A percentile compares a stretch with the other conserved stretches of the same genome.
phyloP scores from a whole-genome alignment of 2,113 vertebrate species.

The Gracilinanus agilis region DNA sequence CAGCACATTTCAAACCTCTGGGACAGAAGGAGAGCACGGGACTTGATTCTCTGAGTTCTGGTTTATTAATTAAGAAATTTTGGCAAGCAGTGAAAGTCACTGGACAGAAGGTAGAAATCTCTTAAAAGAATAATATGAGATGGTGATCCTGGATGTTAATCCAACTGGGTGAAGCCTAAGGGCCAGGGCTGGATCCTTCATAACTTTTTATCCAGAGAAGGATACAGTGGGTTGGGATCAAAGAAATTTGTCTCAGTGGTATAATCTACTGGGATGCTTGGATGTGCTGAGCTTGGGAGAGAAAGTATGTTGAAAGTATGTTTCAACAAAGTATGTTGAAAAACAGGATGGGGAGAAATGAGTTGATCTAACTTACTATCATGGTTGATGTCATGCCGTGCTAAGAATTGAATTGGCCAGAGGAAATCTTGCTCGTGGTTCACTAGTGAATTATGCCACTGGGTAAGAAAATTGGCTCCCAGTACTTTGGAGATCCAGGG shows the following conservation, averaged over 20 bases:
- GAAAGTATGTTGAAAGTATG: too few relatives aligned
- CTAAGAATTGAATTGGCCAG: accelerated
- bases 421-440: not conserved
- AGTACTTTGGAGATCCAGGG: not conserved
- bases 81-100: not conserved
- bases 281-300: not conserved
- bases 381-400: not conserved
- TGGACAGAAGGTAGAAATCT: not conserved
- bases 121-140: not conserved
- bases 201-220: not conserved
- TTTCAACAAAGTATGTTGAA: not conserved
- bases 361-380: not conserved
- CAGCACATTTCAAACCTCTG: too few relatives aligned
- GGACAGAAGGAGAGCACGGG: too few relatives aligned
- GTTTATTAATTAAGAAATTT: not conserved
- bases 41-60: not conserved
- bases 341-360: not conserved
- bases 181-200: not conserved
- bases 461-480: not conserved
- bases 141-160: not conserved
- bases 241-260: not conserved
- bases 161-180: not conserved
- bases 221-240: not conserved
- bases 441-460: not conserved
- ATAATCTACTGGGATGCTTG: not conserved